phyloP scores from a whole-genome alignment of 2,888 invertebrate genomes.

The Orchesella flavescens region DNA sequence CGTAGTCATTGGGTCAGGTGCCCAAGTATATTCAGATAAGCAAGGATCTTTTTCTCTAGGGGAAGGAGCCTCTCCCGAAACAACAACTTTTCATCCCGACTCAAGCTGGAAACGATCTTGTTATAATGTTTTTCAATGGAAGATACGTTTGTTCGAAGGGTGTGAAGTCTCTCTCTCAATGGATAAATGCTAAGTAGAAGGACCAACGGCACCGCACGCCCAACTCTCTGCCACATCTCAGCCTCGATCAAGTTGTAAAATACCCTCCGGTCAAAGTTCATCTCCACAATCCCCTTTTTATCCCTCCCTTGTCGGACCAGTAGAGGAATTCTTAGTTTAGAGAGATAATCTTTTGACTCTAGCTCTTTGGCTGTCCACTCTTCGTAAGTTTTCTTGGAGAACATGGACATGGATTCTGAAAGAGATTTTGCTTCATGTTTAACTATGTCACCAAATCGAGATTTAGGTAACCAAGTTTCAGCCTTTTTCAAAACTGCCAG shows the following conservation, averaged over 20 bases:
- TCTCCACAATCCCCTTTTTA: conserved; percentile 22
- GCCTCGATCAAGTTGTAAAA: conserved; percentile 66
- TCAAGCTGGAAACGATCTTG: conserved; percentile 83
- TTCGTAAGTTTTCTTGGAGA: conserved; percentile 77
- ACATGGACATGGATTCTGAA: conserved; percentile 74
- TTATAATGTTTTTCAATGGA: conserved; percentile 85
- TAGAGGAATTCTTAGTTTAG: conserved; percentile 80
- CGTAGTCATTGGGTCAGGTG: conserved; percentile 77
- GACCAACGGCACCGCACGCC: conserved; percentile 65
- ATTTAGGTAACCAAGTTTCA: conserved; percentile 85
- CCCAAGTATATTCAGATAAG: conserved; percentile 83
- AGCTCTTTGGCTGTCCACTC: conserved; percentile 74
- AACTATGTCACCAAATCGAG: conserved; percentile 83
- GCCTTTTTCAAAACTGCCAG: conserved; percentile 78
- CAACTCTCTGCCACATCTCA: conserved; percentile 69
- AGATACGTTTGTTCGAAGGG: conserved; percentile 83
- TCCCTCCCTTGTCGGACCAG: conserved; percentile 81
- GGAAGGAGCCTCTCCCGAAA: conserved; percentile 83
- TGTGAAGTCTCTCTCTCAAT: conserved; percentile 74
- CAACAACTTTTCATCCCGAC: conserved; percentile 83
- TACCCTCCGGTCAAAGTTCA: conserved; percentile 76
- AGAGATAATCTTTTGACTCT: conserved; percentile 74
- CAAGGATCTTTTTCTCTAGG: conserved; percentile 75
- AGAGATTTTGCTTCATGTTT: conserved; percentile 80
- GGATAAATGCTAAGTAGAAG: conserved; percentile 61